Evolutionary conservation across 2,113 vertebrate genomes (phyloP).

Genomic region (Megaceryle maxima): DNA sequence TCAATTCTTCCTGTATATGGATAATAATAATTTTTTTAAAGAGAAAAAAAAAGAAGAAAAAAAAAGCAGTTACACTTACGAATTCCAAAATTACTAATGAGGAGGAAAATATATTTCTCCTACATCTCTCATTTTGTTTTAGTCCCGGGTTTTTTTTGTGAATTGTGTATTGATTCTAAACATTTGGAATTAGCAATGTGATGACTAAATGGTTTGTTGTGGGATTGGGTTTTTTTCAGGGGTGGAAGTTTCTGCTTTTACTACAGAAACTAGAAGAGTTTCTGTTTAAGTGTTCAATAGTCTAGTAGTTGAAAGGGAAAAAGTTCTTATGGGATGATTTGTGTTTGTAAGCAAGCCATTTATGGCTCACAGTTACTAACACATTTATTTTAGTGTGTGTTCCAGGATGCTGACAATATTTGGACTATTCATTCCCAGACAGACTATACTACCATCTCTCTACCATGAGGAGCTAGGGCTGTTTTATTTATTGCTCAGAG

Average conservation of each 20-base stretch:
- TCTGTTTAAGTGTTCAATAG: neutral
- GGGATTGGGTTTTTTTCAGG: neutral
- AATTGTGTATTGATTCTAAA: neutral
- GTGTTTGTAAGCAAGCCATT: neutral
- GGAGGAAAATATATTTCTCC: neutral
- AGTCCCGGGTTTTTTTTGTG: neutral
- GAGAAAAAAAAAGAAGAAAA: neutral
- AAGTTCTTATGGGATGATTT: neutral
- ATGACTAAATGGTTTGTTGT: accelerated
- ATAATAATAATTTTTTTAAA: no score
- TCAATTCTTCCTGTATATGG: neutral
- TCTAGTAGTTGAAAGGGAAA: neutral
- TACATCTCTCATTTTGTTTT: neutral
- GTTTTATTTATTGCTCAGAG: neutral
- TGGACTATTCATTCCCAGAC: neutral
- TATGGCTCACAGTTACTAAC: neutral
- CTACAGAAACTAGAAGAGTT: neutral
- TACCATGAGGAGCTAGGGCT: neutral
- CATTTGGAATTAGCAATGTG: neutral
- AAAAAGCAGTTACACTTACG: neutral
- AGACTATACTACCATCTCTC: neutral
- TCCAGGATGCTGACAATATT: neutral
- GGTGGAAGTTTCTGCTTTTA: neutral
- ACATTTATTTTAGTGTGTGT: neutral
- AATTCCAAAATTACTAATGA: neutral